These are phyloP conservation scores for Calephelis nemesis DNA, from an alignment of 1,140 invertebrate genomes.

Conservation along the genomic window DNA sequence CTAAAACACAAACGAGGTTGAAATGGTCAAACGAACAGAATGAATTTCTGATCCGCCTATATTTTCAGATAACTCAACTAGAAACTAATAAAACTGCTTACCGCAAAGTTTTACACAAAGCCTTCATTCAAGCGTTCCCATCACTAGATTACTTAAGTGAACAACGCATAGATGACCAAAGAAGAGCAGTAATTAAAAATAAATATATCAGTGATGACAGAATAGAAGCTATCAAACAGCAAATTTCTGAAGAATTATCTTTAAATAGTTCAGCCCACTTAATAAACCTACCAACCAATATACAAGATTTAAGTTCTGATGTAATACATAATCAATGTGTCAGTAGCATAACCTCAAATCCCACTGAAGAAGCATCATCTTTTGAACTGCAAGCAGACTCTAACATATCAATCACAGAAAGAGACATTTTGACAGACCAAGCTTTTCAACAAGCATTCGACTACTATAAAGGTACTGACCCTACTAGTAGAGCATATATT, in stretches of 20 bases:
- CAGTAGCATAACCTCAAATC: no score
- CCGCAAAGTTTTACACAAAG: slow-evolving; percentile 4
- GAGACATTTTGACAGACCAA: neutral
- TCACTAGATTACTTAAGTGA: neutral
- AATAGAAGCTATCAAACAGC: slow-evolving; percentile 9
- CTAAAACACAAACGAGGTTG: neutral
- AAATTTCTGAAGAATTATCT: neutral
- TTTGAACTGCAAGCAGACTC: neutral
- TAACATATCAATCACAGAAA: neutral
- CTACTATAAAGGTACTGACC: slow-evolving; percentile 17
- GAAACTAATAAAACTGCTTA: slow-evolving; percentile 14
- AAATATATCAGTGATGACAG: neutral
- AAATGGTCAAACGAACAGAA: slow-evolving; percentile 7
- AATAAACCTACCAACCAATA: neutral
- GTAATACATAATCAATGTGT: neutral
- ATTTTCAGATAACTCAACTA: neutral
- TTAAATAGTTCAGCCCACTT: neutral
- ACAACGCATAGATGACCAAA: slow-evolving; percentile 20
- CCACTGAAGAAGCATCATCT: no score
- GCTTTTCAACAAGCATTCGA: slow-evolving; percentile 1
- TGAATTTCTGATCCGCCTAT: slow-evolving; percentile 3
- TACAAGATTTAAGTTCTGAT: neutral
- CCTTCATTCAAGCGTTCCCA: slow-evolving; percentile 3
- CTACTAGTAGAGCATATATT: slow-evolving; percentile 29
- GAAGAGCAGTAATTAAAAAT: slow-evolving; percentile 17